These are phyloP conservation scores for Sinohyriopsis cumingii DNA, from an alignment of 2,888 invertebrate species.

Conservation along the genomic window DNA sequence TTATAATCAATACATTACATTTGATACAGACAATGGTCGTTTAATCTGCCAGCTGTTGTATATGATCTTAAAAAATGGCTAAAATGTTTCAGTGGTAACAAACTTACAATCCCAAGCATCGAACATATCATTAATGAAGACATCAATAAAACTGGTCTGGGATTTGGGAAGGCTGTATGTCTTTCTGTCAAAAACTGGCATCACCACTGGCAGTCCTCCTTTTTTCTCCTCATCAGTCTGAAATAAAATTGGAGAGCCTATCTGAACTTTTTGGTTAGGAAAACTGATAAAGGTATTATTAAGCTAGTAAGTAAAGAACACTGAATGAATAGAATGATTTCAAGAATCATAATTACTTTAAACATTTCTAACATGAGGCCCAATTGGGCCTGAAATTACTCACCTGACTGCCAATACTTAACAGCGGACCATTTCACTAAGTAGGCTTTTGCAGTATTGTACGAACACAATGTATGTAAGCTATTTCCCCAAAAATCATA, in stretches of 20 bases:
- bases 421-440: no score
- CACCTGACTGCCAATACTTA: no score
- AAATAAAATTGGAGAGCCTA: constrained; percentile 17
- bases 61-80: not conserved
- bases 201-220: constrained; percentile 91
- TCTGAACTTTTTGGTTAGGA: no score
- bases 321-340: no score
- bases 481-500: no score
- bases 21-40: not conserved
- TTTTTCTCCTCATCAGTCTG: constrained; percentile 96
- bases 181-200: constrained; percentile 97
- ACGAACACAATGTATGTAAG: no score
- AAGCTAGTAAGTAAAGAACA: no score
- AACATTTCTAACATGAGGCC: no score
- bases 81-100: not conserved
- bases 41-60: not conserved
- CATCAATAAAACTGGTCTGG: constrained; percentile 97
- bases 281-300: no score
- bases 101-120: constrained; percentile 91
- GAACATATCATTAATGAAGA: constrained; percentile 97
- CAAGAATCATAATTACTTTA: no score
- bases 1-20: not conserved
- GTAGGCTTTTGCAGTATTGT: no score
- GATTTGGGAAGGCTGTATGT: constrained; percentile 97
- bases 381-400: no score